Evolutionary conservation across 1,140 invertebrate species (phyloP).

Genomic region (Papilio polyxenes): DNA sequence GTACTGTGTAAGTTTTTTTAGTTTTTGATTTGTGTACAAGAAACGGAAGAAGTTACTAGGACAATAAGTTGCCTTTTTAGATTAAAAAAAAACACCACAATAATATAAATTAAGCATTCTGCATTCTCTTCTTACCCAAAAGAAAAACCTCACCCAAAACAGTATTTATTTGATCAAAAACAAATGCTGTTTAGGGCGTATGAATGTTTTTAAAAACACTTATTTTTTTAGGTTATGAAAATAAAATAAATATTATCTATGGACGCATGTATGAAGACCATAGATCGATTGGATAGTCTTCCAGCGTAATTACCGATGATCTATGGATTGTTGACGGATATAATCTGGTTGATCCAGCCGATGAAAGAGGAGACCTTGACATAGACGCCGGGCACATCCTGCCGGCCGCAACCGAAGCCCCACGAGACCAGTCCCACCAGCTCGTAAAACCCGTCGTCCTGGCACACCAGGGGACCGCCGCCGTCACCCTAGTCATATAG

Average conservation of each 20-base stretch:
- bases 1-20: neutral
- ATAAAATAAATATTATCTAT: neutral
- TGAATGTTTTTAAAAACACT: too few relatives aligned
- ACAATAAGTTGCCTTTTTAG: too few relatives aligned
- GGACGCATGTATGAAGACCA: neutral
- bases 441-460: slow-evolving; percentile 96
- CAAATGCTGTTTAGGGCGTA: neutral
- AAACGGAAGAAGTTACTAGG: too few relatives aligned
- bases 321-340: slow-evolving; percentile 95
- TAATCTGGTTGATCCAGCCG: slow-evolving; percentile 98
- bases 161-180: neutral
- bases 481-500: slow-evolving; percentile 88
- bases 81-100: too few relatives aligned
- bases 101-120: neutral
- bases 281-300: neutral
- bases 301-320: neutral
- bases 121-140: neutral
- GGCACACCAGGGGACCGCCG: slow-evolving; percentile 94
- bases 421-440: slow-evolving; percentile 94
- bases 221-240: neutral
- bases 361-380: slow-evolving; percentile 97
- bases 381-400: slow-evolving; percentile 95
- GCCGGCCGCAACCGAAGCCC: slow-evolving; percentile 95
- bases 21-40: too few relatives aligned
- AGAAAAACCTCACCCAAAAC: neutral